Evolutionary conservation across 2,797 vertebrate species (phyloP), one percentile per base, ranked within the genome.

Genomic region (Acipenser ruthenus): DNA sequence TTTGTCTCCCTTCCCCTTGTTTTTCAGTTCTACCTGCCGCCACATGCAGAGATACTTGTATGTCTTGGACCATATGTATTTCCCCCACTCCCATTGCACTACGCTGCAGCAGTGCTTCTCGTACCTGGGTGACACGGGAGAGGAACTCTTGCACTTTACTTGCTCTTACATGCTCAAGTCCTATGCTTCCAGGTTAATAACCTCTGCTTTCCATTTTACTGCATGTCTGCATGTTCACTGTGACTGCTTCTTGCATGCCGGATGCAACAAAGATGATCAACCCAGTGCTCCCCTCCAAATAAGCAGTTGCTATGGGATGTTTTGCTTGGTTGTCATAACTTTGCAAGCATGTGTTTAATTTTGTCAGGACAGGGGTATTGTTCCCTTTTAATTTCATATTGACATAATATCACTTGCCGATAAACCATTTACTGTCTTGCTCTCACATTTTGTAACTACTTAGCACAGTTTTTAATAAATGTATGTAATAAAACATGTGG

Each of bases 11-110:
- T 23, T 82, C 68, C 81, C 85, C 81, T 90, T 91, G 86, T 91
- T 83, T 91, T 92, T 78, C 88, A 89, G 90, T 88, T 90, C 86
- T 81, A 85, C 86, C 84, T 87, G 88, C 88, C 86, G 86, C 90
- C 90, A 90, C 86, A 88, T 92, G 88, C 89, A 80, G 89, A 90
- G 89, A 87, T 91, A 90, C 88, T 88, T 90, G 47, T 89, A 80
- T 90, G 84, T 90, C 78, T 83, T 90, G 89, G 89, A 91, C 89
- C 91, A 80, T 89, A 80, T 90, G 70, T 90, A 82, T 88, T 87
- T 86, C 74, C 87, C 90, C 73, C 82, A 82, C 82, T 85, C 88
- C 59, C 86, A 86, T 84, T 89, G 87, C 75, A 86, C 87, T 69
- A 79, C 82, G 77, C 88, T 87, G 81, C 88, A 87, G 79, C 88